Evolutionary conservation across 2,797 vertebrate genomes (phyloP).

Genomic region (Rhinoraja longicauda): DNA sequence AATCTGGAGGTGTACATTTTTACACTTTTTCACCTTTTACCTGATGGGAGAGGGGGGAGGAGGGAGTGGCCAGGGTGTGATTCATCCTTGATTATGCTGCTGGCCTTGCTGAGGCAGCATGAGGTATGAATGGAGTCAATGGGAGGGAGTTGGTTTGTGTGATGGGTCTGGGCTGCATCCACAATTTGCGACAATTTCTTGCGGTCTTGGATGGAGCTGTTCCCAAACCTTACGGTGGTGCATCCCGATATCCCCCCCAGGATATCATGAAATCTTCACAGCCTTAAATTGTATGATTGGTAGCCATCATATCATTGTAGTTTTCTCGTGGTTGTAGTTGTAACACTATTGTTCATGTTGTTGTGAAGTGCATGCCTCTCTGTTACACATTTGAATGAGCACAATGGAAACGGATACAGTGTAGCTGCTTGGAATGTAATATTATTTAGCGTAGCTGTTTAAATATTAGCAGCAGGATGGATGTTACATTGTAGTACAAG

Average conservation of each 20-base stretch:
- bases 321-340: neutral
- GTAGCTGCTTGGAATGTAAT: neutral
- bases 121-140: no score
- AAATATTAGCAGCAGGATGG: neutral
- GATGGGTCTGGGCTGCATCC: no score
- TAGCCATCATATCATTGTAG: neutral
- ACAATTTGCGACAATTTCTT: no score
- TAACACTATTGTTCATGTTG: neutral
- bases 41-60: no score
- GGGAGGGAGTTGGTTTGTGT: no score
- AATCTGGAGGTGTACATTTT: no score
- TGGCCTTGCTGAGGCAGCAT: no score
- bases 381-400: neutral
- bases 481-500: neutral
- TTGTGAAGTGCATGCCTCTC: neutral
- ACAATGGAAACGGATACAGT: constrained; percentile 19
- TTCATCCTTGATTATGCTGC: no score
- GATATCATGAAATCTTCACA: neutral
- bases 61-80: no score
- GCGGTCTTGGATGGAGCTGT: no score
- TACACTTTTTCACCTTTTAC: no score
- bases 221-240: no score
- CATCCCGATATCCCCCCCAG: neutral
- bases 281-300: neutral
- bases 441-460: neutral